These are phyloP conservation scores for Rhizoglyphus robini DNA, from an alignment of 1,140 invertebrate genomes.

Conservation along the genomic window DNA sequence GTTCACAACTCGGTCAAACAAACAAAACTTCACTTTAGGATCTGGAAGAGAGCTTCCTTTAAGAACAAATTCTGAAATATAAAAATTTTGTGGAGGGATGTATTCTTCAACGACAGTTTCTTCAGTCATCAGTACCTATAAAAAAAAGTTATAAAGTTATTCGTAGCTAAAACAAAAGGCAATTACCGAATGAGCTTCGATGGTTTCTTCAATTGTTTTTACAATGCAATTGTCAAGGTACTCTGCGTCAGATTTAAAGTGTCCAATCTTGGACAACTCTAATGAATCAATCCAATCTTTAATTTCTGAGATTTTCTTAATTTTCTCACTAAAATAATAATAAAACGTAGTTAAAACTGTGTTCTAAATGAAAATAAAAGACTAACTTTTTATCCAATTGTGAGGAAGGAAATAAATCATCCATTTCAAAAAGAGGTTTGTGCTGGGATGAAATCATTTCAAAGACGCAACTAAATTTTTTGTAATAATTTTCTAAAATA, in stretches of 20 bases:
- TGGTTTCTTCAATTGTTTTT: constrained; percentile 42
- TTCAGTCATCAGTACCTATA: constrained; percentile 6
- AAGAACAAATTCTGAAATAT: constrained; percentile 31
- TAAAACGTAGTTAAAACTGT: not conserved
- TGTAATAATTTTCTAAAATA: constrained; percentile 52
- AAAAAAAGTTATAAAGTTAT: not conserved
- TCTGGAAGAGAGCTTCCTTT: constrained; percentile 47
- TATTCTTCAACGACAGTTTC: constrained; percentile 24
- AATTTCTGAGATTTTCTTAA: constrained; percentile 42
- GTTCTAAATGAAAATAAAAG: constrained; percentile 10
- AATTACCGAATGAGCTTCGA: constrained; percentile 33
- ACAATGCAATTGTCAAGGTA: constrained; percentile 54
- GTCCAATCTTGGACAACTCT: constrained; percentile 43
- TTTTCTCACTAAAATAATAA: constrained; percentile 23
- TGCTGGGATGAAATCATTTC: constrained; percentile 34
- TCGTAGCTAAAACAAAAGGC: not conserved
- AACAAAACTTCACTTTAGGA: constrained; percentile 43
- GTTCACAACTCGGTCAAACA: constrained; percentile 72
- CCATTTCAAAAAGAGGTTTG: constrained; percentile 47
- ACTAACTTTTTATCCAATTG: constrained; percentile 20
- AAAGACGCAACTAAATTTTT: constrained; percentile 58
- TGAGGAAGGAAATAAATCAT: constrained; percentile 48
- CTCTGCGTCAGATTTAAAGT: constrained; percentile 49
- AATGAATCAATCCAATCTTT: constrained; percentile 54
- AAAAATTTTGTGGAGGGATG: constrained; percentile 51